These are phyloP conservation scores for Petrosia ficiformis DNA, from an alignment of 37 sponge, comb jelly and placozoan species.

Conservation along the genomic window DNA sequence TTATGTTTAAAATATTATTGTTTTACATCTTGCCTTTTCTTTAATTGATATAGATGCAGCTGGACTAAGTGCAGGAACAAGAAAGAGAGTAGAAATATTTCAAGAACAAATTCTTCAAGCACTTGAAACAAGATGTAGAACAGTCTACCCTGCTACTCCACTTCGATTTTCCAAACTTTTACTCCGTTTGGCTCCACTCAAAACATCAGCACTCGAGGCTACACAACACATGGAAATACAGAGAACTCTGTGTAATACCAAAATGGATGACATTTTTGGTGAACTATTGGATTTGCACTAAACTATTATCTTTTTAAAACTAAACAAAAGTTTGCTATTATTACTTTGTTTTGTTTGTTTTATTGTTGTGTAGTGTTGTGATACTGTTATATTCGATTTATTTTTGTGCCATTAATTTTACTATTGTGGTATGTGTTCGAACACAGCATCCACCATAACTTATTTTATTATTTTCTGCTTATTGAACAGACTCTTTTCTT, in stretches of 20 bases:
- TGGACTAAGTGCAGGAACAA: constrained; percentile 55
- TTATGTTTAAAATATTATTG: background rate
- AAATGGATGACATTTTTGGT: constrained; percentile 74
- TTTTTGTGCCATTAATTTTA: too few relatives aligned
- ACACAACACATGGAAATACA: constrained; percentile 87
- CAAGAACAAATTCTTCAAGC: constrained; percentile 72
- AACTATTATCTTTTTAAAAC: background rate
- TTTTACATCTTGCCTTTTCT: background rate
- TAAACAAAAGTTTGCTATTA: too few relatives aligned
- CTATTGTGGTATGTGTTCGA: too few relatives aligned
- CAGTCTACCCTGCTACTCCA: constrained; percentile 56
- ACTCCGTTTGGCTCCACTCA: constrained; percentile 74
- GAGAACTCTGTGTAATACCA: constrained; percentile 69
- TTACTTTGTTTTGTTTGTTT: too few relatives aligned
- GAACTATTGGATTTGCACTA: constrained; percentile 74
- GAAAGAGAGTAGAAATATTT: constrained; percentile 57
- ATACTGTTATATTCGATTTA: too few relatives aligned
- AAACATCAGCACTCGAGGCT: constrained; percentile 64
- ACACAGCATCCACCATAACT: too few relatives aligned
- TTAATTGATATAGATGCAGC: constrained; percentile 45
- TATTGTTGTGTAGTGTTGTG: too few relatives aligned
- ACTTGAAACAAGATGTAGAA: constrained; percentile 62
- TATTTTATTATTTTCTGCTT: too few relatives aligned
- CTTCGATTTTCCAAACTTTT: constrained; percentile 78
- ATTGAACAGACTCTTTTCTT: too few relatives aligned